Percentiles rank a stretch among this genome's conserved stretches.
Evolutionary conservation across 2,113 vertebrate species (phyloP).

Genomic region (Bettongia penicillata): DNA sequence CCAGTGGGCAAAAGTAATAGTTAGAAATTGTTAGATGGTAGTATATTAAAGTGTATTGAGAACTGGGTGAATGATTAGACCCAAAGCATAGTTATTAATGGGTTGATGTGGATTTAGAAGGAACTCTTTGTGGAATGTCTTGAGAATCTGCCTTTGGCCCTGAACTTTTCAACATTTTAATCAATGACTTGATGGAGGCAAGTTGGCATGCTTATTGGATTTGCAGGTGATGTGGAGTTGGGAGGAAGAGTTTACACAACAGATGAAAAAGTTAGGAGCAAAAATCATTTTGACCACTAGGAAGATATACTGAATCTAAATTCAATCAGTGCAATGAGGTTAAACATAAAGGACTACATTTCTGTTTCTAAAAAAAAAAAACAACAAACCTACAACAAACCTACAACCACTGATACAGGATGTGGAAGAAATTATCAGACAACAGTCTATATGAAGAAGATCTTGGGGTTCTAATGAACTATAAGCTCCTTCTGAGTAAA

Average conservation of each 20-base stretch:
- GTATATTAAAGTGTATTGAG: not conserved
- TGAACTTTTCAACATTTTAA: not conserved
- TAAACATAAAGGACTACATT: not conserved
- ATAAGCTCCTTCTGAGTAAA: too few species aligned
- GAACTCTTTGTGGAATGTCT: not conserved
- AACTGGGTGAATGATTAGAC: not conserved
- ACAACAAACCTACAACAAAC: not conserved
- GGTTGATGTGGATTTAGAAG: not conserved
- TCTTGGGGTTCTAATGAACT: too few species aligned
- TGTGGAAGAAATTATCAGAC: not conserved
- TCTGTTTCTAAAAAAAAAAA: not conserved
- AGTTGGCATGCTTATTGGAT: not conserved
- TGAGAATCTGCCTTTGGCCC: not conserved
- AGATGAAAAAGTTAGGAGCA: not conserved
- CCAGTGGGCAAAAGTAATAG: not conserved
- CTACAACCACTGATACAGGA: not conserved
- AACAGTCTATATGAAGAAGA: too few species aligned
- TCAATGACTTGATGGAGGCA: not conserved
- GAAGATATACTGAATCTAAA: not conserved
- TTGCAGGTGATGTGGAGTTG: not conserved
- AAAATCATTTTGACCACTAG: not conserved
- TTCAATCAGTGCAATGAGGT: not conserved
- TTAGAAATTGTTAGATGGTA: not conserved
- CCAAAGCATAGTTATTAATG: not conserved
- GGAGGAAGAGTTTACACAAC: not conserved